Evolutionary conservation across 2,888 invertebrate species (phyloP).

Genomic region (Cataglyphis livida): DNA sequence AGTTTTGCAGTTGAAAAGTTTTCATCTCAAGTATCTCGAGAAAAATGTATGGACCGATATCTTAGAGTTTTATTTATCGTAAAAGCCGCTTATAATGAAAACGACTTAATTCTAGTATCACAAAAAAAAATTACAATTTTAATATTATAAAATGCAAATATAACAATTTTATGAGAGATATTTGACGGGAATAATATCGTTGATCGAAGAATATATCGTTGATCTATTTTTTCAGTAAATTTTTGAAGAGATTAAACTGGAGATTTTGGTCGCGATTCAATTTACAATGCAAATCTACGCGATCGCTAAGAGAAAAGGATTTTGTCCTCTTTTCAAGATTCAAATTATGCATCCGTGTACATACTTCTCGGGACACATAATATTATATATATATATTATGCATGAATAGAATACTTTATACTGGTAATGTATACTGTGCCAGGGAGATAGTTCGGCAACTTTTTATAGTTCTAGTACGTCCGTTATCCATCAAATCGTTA

Average conservation of each 20-base stretch:
- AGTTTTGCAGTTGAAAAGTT: slow-evolving; percentile 17
- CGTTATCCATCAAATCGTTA: neutral
- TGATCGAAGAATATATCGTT: too few relatives aligned
- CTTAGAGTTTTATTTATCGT: neutral
- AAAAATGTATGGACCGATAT: slow-evolving; percentile 9
- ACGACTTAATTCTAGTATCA: too few relatives aligned
- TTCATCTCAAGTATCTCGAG: slow-evolving; percentile 20
- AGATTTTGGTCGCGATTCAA: slow-evolving; percentile 4
- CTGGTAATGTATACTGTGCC: neutral
- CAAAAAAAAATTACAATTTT: neutral
- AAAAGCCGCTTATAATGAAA: neutral
- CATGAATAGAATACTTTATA: slow-evolving; percentile 22
- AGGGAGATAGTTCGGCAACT: slow-evolving; percentile 4
- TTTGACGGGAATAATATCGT: neutral
- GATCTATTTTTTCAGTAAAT: neutral
- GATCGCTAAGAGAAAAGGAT: neutral
- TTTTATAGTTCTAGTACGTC: slow-evolving; percentile 14
- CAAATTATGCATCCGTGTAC: neutral
- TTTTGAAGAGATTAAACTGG: neutral
- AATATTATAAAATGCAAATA: neutral
- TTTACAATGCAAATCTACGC: neutral
- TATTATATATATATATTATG: neutral
- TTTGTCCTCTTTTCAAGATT: neutral
- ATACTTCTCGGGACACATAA: slow-evolving; percentile 7
- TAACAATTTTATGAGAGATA: neutral